Evolutionary conservation across 1,140 invertebrate genomes (phyloP).

Genomic region (Drosophila asahinai): DNA sequence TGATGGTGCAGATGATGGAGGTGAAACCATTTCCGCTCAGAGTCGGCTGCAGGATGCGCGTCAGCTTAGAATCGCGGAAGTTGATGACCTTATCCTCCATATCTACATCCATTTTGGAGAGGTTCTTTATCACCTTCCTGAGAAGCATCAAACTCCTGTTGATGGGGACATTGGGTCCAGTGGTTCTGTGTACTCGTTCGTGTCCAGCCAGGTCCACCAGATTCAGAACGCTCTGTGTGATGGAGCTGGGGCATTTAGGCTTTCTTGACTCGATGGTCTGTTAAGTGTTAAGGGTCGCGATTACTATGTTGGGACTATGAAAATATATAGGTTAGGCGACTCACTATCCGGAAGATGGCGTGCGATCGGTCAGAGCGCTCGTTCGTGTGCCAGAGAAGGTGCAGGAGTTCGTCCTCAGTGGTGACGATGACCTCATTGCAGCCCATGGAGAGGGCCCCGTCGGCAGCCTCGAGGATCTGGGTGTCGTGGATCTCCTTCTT

Average conservation of each 20-base stretch:
- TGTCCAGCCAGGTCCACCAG: too few relatives aligned
- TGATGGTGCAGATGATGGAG: slow-evolving; percentile 93
- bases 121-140: slow-evolving; percentile 91
- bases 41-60: slow-evolving; percentile 92
- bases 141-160: slow-evolving; percentile 92
- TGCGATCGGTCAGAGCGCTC: slow-evolving; percentile 90
- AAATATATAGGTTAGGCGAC: too few relatives aligned
- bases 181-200: too few relatives aligned
- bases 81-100: slow-evolving; percentile 87
- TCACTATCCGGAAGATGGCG: too few relatives aligned
- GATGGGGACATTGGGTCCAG: slow-evolving; percentile 85
- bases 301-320: too few relatives aligned
- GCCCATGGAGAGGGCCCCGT: slow-evolving; percentile 85
- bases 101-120: slow-evolving; percentile 87
- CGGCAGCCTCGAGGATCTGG: slow-evolving; percentile 88
- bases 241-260: too few relatives aligned
- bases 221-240: too few relatives aligned
- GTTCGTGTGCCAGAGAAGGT: too few relatives aligned
- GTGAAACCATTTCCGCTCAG: slow-evolving; percentile 85
- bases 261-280: too few relatives aligned
- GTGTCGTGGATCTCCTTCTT: slow-evolving; percentile 86
- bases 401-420: slow-evolving; percentile 87
- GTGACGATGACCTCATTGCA: slow-evolving; percentile 88
- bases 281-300: too few relatives aligned
- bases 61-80: slow-evolving; percentile 94